phyloP scores from a whole-genome alignment of 2,113 vertebrate species.

The Lipophrys pholis region DNA sequence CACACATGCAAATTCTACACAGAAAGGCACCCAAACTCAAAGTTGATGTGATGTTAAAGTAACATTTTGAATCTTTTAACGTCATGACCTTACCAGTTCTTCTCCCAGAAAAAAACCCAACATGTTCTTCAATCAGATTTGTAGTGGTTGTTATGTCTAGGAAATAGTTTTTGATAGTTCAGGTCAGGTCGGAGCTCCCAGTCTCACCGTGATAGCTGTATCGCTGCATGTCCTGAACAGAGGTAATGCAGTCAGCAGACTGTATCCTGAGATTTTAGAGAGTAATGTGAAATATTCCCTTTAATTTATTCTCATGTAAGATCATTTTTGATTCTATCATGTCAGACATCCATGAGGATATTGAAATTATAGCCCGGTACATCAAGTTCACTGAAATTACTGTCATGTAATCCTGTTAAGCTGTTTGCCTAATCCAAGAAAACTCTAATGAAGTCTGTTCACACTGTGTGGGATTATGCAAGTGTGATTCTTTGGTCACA shows the following conservation, averaged over 20 bases:
- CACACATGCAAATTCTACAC: too few species aligned
- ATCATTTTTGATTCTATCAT: slow-evolving; percentile 2
- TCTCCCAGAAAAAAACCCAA: too few species aligned
- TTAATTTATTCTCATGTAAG: neutral
- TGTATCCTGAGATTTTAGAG: neutral
- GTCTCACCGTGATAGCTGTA: slow-evolving; percentile 24
- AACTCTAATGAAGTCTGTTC: slow-evolving; percentile 73
- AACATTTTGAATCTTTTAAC: too few species aligned
- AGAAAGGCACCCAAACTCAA: too few species aligned
- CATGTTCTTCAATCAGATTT: neutral
- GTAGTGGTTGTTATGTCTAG: neutral
- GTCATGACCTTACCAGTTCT: too few species aligned
- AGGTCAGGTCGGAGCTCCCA: slow-evolving; percentile 23
- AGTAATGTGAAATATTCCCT: neutral
- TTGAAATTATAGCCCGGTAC: neutral
- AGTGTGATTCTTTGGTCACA: slow-evolving; percentile 33
- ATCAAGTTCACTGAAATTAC: slow-evolving; percentile 53
- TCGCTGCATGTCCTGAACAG: slow-evolving; percentile 6
- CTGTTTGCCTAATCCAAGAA: slow-evolving; percentile 60
- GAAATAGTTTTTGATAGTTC: slow-evolving; percentile 10
- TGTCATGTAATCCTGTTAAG: slow-evolving; percentile 65
- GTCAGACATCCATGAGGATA: slow-evolving; percentile 1
- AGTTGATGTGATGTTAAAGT: too few species aligned
- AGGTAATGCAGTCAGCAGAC: neutral
- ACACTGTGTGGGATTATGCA: slow-evolving; percentile 58